Evolutionary conservation across 2,797 vertebrate species (phyloP), one percentile per base, ranked within the genome.

Genomic region (Enteromius afrohamiltoni): DNA sequence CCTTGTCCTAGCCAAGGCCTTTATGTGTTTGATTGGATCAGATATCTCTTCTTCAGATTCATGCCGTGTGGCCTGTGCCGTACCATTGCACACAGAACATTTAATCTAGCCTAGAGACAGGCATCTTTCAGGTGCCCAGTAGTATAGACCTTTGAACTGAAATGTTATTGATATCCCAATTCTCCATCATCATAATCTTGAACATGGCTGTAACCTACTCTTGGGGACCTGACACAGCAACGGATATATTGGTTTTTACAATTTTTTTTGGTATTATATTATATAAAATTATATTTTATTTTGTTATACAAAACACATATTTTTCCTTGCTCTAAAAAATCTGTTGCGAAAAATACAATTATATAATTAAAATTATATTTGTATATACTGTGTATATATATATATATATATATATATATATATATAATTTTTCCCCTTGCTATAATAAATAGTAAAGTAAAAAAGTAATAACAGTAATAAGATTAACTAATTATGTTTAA

Each of bases 11-110:
- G n/a, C 73, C 65, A 60, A 51, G 47, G 40, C 73, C 23, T 85
- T 82, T 23, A 47, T 62, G 53, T 68, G 51, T 80, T 58, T 83
- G 79, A 87, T 74, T 77, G 29, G 47, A 16, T n/a, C 10, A 71
- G 26, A 60, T 23, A 26, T 75, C 17, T 55, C 42, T 67, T 82
- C 42, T 62, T 60, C 45, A 45, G 16, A 53, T 79, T 34, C 4
- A 45, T 55, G 74, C 40, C 3, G 14, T 51, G 49, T 67, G 40
- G 70, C 21, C 60, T 68, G 26, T 65, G 53, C 53, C 34, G 60
- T 34, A 67, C 42, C 53, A 34, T 2, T 81, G 13, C 69, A 73
- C 21, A 37, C 26, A 64, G 29, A 37, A 37, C 47, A 7, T 55
- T 65, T 82, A 26, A 64, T 51, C 42, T 82, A 40, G 58, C n/a